Conservation (phyloP, 1,140 invertebrate genomes). For the Dinoponera quadriceps region DNA sequence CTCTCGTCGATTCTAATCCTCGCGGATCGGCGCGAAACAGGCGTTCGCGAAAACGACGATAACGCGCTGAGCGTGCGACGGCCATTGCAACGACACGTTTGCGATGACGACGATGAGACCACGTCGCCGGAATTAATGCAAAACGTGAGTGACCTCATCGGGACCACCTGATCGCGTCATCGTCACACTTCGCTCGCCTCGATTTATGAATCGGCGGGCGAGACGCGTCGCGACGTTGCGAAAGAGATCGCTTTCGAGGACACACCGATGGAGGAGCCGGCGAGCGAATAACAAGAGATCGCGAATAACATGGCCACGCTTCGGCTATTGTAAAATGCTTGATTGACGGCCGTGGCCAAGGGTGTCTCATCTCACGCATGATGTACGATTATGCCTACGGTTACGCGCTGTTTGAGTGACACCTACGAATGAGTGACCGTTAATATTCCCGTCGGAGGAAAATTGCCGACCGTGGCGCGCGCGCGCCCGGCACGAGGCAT, state of each 20-base stretch:
- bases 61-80: no score
- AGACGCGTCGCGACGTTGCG: neutral
- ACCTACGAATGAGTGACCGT: constrained; percentile 46
- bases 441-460: constrained; percentile 43
- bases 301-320: constrained; percentile 25
- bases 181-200: neutral
- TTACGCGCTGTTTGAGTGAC: constrained; percentile 35
- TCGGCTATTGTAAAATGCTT: constrained; percentile 25
- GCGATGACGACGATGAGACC: neutral
- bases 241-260: neutral
- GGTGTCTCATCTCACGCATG: constrained; percentile 32
- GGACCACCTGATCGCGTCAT: neutral
- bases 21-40: constrained; percentile 17
- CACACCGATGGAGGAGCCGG: neutral
- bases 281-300: neutral
- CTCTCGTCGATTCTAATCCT: constrained; percentile 41
- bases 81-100: neutral
- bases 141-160: constrained; percentile 18
- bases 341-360: constrained; percentile 25
- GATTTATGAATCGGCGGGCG: constrained; percentile 13
- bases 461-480: constrained; percentile 21
- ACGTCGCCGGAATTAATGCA: constrained; percentile 8
- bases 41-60: neutral
- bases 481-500: constrained; percentile 32
- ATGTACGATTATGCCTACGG: constrained; percentile 45